Evolutionary conservation across 2,888 invertebrate species (phyloP), one percentile per base, ranked within the genome.

Genomic region (Hetaerina titia): DNA sequence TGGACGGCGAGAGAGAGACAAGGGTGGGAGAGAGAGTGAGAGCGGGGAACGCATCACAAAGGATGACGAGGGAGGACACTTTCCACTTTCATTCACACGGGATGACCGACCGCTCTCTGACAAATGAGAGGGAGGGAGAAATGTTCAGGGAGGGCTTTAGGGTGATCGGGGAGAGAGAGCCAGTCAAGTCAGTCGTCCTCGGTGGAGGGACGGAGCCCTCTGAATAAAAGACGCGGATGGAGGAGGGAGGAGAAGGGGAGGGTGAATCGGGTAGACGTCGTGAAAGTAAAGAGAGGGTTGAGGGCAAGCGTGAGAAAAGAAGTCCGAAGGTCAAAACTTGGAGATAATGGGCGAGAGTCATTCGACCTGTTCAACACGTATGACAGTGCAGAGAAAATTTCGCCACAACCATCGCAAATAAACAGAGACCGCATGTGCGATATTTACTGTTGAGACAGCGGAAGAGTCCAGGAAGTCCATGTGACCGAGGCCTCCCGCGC

Each of bases 81-180:
- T 81, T 81, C 81, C 81, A 81, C 31, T 81, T 31, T 15, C 81
- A 81, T 81, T 81, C 81, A 81, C 81, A 81, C 15, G 5, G 81
- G 81, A 81, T 81, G 81, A 81, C 81, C 81, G 81, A 81, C 25
- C 13, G 31, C 81, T 5, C 81, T 31, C 81, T 22, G 81, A 81
- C 81, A 81, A 81, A 81, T 81, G 81, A 81, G 31, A 81, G 81
- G n/a, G 25, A 81, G 81, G 81, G 74, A 5, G 25, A 81, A 31
- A 31, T 31, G 31, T 11, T 31, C 31, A 31, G 81, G 81, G 31
- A 81, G 31, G 25, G 2, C 69, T 31, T 81, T 13, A 31, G 81
- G 31, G 69, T 13, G 17, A 81, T 81, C 81, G 81, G 81, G 22
- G 19, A n/a, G 22, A 69, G 22, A 9, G 69, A 69, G n/a, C 19